Evolutionary conservation across 2,888 invertebrate species (phyloP).

Genomic region (Athripsodes cinereus): DNA sequence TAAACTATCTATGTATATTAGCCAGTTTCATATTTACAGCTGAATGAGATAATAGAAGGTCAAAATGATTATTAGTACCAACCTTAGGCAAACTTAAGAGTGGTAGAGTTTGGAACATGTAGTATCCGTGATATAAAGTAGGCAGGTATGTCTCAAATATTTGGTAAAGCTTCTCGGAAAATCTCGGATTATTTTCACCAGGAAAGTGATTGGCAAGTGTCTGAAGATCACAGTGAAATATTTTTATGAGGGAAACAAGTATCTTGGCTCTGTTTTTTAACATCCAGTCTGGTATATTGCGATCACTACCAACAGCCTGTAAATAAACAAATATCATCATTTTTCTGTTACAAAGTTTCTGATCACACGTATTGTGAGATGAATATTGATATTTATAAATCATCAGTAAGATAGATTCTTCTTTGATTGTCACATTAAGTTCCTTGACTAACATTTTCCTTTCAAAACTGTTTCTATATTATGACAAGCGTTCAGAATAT

Average conservation of each 20-base stretch:
- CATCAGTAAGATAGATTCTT: too few species aligned
- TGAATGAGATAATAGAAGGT: background rate
- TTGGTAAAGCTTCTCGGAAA: constrained; percentile 71
- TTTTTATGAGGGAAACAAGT: constrained; percentile 68
- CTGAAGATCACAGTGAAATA: constrained; percentile 81
- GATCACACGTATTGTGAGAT: too few species aligned
- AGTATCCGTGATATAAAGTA: constrained; percentile 75
- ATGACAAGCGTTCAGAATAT: too few species aligned
- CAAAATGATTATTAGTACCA: constrained; percentile 10
- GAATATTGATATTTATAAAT: too few species aligned
- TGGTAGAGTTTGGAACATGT: constrained; percentile 77
- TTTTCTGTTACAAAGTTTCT: background rate
- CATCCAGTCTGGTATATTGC: constrained; percentile 78
- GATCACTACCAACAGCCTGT: constrained; percentile 82
- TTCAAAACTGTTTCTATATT: too few species aligned
- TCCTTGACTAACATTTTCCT: too few species aligned
- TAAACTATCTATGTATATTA: too few species aligned
- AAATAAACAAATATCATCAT: constrained; percentile 23
- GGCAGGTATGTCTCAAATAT: constrained; percentile 88
- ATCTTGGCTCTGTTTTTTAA: constrained; percentile 72
- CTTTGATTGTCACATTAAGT: too few species aligned
- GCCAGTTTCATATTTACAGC: background rate
- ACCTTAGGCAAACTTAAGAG: constrained; percentile 78
- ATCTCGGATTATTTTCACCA: constrained; percentile 50
- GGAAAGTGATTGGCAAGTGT: constrained; percentile 55